These are phyloP conservation scores for Chaetophractus vellerosus DNA, from an alignment of 2,797 vertebrate species.

Conservation along the genomic window DNA sequence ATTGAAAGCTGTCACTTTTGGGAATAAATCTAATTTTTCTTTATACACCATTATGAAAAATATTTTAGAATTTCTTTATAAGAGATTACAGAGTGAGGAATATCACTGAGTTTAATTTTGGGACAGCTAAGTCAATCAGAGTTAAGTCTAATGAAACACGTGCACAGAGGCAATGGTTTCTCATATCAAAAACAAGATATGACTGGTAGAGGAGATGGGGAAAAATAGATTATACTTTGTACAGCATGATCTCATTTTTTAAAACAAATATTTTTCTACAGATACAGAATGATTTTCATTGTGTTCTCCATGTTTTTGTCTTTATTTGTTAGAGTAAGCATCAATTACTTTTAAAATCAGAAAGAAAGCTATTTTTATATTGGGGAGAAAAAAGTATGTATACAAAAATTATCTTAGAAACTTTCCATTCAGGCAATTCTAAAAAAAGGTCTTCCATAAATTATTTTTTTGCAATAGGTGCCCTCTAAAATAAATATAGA, in stretches of 20 bases:
- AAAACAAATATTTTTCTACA: neutral
- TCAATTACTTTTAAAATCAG: slow-evolving; percentile 14
- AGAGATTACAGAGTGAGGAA: neutral
- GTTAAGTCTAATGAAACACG: neutral
- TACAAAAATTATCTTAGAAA: slow-evolving; percentile 38
- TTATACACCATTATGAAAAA: neutral
- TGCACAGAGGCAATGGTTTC: neutral
- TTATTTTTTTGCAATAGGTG: neutral
- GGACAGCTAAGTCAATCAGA: neutral
- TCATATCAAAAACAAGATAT: neutral
- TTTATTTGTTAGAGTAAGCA: neutral
- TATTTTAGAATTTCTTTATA: slow-evolving; percentile 24
- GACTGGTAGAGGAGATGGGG: neutral
- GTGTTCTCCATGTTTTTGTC: neutral
- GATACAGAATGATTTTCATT: neutral
- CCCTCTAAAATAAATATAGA: slow-evolving; percentile 22
- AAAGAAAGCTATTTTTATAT: neutral
- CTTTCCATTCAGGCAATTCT: neutral
- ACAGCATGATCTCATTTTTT: neutral
- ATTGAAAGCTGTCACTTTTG: slow-evolving; percentile 7
- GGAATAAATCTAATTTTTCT: neutral
- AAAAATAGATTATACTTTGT: neutral
- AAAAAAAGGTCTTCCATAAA: slow-evolving; percentile 18
- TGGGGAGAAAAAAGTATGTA: neutral
- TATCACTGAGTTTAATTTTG: neutral